These are phyloP conservation scores for Psilanteris sp. DNA, from an alignment of 1,140 invertebrate genomes.

Conservation along the genomic window DNA sequence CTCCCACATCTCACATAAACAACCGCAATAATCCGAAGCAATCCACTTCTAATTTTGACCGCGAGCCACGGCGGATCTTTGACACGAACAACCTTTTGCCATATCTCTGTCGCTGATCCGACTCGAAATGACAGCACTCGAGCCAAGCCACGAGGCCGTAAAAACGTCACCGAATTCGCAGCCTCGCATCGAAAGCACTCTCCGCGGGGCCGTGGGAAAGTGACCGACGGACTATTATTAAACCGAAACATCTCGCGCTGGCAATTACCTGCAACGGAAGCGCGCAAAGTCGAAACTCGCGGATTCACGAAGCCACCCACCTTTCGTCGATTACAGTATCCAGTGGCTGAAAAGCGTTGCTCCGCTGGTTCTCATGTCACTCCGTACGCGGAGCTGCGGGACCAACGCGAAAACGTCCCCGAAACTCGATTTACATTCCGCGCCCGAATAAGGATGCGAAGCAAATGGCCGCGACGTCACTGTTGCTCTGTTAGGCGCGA, in stretches of 20 bases:
- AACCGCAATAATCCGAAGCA: neutral
- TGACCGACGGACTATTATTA: constrained; percentile 43
- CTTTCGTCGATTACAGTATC: neutral
- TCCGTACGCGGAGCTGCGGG: neutral
- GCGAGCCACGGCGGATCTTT: too few relatives aligned
- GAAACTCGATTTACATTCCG: constrained; percentile 1
- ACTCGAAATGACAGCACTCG: neutral
- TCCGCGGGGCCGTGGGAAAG: constrained; percentile 50
- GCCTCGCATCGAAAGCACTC: constrained; percentile 8
- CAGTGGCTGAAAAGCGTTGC: neutral
- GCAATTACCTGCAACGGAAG: too few relatives aligned
- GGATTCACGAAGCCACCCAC: constrained; percentile 1
- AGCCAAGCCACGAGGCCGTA: constrained; percentile 5
- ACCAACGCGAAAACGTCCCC: neutral
- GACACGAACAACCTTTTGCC: neutral
- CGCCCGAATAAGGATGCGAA: constrained; percentile 4
- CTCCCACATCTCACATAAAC: neutral
- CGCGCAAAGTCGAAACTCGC: too few relatives aligned
- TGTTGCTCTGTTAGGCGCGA: too few relatives aligned
- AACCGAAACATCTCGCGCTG: constrained; percentile 22
- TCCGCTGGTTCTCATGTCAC: neutral
- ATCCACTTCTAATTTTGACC: too few relatives aligned
- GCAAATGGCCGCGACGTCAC: neutral
- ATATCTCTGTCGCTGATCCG: too few relatives aligned
- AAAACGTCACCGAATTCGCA: constrained; percentile 27